These are phyloP conservation scores for Calliphora vomitoria DNA, from an alignment of 2,888 invertebrate genomes.

Conservation along the genomic window DNA sequence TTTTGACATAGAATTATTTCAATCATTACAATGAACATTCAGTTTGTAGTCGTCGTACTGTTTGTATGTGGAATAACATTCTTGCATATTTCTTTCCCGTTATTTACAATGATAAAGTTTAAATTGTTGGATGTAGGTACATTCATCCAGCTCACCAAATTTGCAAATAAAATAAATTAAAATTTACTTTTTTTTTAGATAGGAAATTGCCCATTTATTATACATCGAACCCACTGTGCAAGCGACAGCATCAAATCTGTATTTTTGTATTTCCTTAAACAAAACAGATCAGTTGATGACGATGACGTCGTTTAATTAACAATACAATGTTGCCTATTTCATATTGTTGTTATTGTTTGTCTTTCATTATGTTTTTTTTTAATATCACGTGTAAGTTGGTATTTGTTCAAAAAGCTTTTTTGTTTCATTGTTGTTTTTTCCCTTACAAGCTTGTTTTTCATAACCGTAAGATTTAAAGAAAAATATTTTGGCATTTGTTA, in stretches of 20 bases:
- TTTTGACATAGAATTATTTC: too few relatives aligned
- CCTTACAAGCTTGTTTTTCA: neutral
- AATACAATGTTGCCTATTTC: slow-evolving; percentile 4
- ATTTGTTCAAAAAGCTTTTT: neutral
- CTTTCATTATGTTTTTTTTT: neutral
- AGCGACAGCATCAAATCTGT: too few relatives aligned
- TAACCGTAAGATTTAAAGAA: neutral
- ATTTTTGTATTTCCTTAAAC: neutral
- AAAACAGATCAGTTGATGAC: slow-evolving; percentile 5
- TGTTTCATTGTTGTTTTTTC: neutral
- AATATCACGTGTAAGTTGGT: slow-evolving; percentile 19
- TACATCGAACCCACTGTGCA: neutral
- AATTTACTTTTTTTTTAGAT: too few relatives aligned
- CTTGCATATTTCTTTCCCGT: too few relatives aligned
- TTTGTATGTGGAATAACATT: too few relatives aligned
- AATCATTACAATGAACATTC: too few relatives aligned
- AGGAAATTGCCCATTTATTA: too few relatives aligned
- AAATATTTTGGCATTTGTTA: neutral
- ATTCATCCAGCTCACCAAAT: too few relatives aligned
- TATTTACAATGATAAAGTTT: too few relatives aligned
- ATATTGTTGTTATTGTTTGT: neutral
- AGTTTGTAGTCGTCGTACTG: too few relatives aligned
- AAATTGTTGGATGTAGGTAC: too few relatives aligned
- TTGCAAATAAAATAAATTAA: too few relatives aligned
- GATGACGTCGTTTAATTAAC: slow-evolving; percentile 16